Percentiles rank a stretch among this genome's conserved stretches.
These are phyloP conservation scores for Palythoa grandis DNA, from an alignment of 92 coral and sea anemone genomes.

Conservation along the genomic window DNA sequence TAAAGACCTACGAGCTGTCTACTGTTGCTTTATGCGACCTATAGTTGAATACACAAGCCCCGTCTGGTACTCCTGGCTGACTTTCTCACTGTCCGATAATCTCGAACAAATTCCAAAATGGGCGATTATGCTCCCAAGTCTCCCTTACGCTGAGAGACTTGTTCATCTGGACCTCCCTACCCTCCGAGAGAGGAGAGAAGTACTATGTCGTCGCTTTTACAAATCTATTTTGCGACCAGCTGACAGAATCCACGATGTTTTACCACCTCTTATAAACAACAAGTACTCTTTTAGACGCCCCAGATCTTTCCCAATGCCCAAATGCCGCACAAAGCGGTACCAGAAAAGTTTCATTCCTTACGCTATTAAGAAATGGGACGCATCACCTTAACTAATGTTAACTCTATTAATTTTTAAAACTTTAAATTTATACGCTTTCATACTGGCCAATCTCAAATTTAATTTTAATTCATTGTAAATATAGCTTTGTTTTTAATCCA, in stretches of 20 bases:
- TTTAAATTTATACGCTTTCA: not conserved
- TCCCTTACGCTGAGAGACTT: constrained; percentile 9
- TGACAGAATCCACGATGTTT: constrained; percentile 2
- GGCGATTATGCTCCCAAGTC: constrained; percentile 10
- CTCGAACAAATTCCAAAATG: not conserved
- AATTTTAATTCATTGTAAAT: not conserved
- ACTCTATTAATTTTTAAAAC: not conserved
- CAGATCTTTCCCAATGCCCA: not conserved
- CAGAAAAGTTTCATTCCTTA: not conserved
- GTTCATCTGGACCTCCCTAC: constrained; percentile 18
- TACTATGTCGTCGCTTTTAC: constrained; percentile 11
- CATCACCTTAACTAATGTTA: not conserved
- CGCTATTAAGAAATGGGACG: not conserved
- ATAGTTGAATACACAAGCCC: not conserved
- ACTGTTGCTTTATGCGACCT: not conserved
- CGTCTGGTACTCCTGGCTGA: not conserved
- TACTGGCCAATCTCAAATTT: too few species aligned
- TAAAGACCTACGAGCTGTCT: too few species aligned
- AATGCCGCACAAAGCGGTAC: not conserved
- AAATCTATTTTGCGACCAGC: constrained; percentile 1
- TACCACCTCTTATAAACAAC: constrained; percentile 10
- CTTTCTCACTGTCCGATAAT: too few species aligned
- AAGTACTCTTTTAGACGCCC: not conserved
- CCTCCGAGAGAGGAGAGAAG: constrained; percentile 5
- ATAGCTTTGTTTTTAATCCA: too few species aligned